phyloP scores from a whole-genome alignment of 2,797 vertebrate genomes.

The Hylomyscus alleni region DNA sequence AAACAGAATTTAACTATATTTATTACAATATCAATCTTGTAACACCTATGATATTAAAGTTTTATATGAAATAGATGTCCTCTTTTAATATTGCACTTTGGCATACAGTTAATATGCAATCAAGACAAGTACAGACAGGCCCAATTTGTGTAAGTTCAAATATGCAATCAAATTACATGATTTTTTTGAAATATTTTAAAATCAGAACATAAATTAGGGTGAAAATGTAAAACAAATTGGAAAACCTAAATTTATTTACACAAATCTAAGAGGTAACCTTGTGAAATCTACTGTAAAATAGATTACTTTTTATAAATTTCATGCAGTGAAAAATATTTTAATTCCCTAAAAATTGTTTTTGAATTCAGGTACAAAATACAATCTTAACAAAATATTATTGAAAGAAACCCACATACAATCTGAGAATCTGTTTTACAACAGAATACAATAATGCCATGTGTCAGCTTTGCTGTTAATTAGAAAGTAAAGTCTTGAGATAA shows the following conservation, averaged over 20 bases:
- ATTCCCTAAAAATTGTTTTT: not conserved
- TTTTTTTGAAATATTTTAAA: not conserved
- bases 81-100: not conserved
- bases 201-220: not conserved
- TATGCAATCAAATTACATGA: not conserved
- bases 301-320: not conserved
- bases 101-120: not conserved
- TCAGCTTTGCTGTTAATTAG: not conserved
- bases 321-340: not conserved
- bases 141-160: not conserved
- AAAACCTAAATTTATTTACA: not conserved
- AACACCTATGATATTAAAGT: not conserved
- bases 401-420: not conserved
- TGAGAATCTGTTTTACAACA: not conserved
- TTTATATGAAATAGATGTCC: constrained; percentile 3
- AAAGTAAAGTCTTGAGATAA: not conserved
- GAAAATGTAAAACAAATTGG: not conserved
- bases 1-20: not conserved
- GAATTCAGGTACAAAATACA: not conserved
- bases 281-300: not conserved
- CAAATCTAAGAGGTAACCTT: not conserved
- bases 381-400: not conserved
- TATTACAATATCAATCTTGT: not conserved
- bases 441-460: not conserved
- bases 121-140: not conserved